Evolutionary conservation across 2,797 vertebrate genomes (phyloP).

Genomic region (Pogonophryne albipinna): DNA sequence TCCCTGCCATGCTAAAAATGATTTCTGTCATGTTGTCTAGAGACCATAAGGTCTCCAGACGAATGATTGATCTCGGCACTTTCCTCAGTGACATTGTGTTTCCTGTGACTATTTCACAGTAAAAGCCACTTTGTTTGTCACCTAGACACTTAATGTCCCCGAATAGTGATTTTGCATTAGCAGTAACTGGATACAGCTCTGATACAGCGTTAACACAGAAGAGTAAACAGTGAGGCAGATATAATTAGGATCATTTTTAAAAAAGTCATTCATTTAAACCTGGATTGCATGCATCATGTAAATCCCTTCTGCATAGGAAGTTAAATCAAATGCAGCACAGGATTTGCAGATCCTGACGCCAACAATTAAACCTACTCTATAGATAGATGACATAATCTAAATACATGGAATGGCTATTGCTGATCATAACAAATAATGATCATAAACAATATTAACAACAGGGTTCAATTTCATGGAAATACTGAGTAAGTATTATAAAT

Average conservation of each 20-base stretch:
- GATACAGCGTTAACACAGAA: not conserved
- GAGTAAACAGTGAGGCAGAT: not conserved
- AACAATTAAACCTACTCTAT: not conserved
- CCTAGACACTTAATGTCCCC: not conserved
- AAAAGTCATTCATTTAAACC: too few relatives aligned
- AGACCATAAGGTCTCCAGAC: too few relatives aligned
- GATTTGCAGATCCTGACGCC: not conserved
- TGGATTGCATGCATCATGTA: not conserved
- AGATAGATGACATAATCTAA: not conserved
- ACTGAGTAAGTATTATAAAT: not conserved
- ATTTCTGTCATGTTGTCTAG: not conserved
- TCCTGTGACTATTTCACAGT: conserved; percentile 9
- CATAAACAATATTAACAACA: not conserved
- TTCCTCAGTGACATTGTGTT: not conserved
- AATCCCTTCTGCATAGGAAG: not conserved
- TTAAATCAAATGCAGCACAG: not conserved
- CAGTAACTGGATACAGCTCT: not conserved
- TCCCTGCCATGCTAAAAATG: not conserved
- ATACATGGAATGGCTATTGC: not conserved
- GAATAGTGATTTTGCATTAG: too few relatives aligned
- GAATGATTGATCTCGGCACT: not conserved
- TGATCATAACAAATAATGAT: not conserved
- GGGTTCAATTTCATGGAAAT: conserved; percentile 4
- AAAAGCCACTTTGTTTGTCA: not conserved
- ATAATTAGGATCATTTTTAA: too few relatives aligned